These are phyloP conservation scores for Argya squamiceps DNA, from an alignment of 2,797 vertebrate species.

Conservation along the genomic window DNA sequence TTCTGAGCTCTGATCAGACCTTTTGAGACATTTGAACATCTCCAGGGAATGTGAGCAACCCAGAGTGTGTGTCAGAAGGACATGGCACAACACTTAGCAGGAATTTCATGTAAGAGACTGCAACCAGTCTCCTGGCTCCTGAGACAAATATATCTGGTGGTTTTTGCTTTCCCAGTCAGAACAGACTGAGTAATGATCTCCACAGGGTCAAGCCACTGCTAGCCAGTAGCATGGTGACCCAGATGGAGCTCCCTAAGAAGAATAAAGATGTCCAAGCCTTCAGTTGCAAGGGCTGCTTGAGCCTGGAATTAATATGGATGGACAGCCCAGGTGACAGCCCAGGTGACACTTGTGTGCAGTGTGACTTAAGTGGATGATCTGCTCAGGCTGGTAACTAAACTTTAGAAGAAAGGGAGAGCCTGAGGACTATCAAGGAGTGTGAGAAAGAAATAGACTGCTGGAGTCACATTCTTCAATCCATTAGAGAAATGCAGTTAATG, in stretches of 20 bases:
- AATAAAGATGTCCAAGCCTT: not conserved
- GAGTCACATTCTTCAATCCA: not conserved
- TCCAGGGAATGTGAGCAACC: accelerated
- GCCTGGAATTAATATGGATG: no score
- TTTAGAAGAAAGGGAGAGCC: not conserved
- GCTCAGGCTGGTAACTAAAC: not conserved
- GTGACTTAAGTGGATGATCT: not conserved
- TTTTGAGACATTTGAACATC: not conserved
- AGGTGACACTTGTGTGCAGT: not conserved
- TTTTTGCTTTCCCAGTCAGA: not conserved
- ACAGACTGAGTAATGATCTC: not conserved
- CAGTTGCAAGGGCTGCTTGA: not conserved
- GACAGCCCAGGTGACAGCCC: not conserved
- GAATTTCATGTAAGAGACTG: not conserved
- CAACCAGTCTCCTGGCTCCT: not conserved
- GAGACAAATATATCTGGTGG: not conserved
- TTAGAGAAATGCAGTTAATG: not conserved
- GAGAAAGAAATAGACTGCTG: not conserved
- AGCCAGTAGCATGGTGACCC: not conserved
- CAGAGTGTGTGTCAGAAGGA: not conserved
- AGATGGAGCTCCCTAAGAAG: not conserved
- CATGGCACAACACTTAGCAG: not conserved
- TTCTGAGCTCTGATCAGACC: not conserved
- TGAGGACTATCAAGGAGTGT: not conserved
- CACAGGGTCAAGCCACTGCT: not conserved